A percentile compares a stretch with the other conserved stretches of the same genome.
Conservation (phyloP, 2,113 vertebrate species). For the Maccullochella peelii region DNA sequence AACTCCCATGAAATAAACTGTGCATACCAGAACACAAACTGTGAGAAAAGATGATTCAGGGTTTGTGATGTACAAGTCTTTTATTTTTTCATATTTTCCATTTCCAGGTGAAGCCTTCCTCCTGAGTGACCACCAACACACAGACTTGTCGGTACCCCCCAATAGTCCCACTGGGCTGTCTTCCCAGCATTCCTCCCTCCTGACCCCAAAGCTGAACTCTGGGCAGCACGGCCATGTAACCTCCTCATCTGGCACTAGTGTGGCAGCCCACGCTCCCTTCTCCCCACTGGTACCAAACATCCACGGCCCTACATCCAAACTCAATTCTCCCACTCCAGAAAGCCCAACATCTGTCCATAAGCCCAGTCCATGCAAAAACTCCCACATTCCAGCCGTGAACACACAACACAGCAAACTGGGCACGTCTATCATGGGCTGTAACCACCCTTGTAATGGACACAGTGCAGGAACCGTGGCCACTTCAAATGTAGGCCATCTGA, state of each 20-base stretch:
- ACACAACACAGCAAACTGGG: slow-evolving; percentile 92
- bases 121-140: slow-evolving; percentile 92
- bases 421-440: slow-evolving; percentile 89
- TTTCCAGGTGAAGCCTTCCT: slow-evolving; percentile 90
- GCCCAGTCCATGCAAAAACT: slow-evolving; percentile 90
- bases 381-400: slow-evolving; percentile 90
- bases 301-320: slow-evolving; percentile 82
- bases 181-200: slow-evolving; percentile 90
- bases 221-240: slow-evolving; percentile 87
- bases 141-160: slow-evolving; percentile 96
- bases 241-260: slow-evolving; percentile 79
- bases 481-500: slow-evolving; percentile 85
- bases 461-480: slow-evolving; percentile 87
- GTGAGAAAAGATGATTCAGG: not conserved
- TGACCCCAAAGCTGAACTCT: slow-evolving; percentile 87
- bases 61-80: not conserved
- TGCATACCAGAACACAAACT: not conserved
- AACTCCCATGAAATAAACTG: not conserved
- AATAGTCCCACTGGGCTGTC: slow-evolving; percentile 96
- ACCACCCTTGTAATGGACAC: slow-evolving; percentile 95
- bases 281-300: slow-evolving; percentile 85
- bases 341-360: slow-evolving; percentile 86
- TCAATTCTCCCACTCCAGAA: slow-evolving; percentile 82
- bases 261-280: slow-evolving; percentile 83
- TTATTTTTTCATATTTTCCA: slow-evolving; percentile 23